Evolutionary conservation across 2,113 vertebrate genomes (phyloP), one percentile per base, ranked within the genome.

Genomic region (Bufo gargarizans): DNA sequence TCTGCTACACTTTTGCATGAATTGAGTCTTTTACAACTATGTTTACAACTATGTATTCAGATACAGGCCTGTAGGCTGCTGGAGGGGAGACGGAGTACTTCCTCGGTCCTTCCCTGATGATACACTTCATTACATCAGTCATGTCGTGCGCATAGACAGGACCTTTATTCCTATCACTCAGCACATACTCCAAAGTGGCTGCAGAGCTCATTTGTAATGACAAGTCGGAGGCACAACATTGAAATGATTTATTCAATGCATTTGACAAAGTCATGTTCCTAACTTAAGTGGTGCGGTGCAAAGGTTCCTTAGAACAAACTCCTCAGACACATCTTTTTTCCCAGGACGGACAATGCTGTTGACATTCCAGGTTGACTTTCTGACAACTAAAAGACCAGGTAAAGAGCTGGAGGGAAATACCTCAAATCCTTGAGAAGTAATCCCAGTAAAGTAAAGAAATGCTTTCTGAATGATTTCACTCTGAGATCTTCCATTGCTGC

Each of bases 321-420:
- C 50, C 20, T 50, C 53, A 69, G 13, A 83, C 80, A 72, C 82
- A 83, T 56, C 47, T 78, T 67, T 84, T 14, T 71, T 67, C 58
- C 87, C 59, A 67, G 81, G 12, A 19, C 58, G 84, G 59, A 89
- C 61, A 89, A 89, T 88, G 87, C 59, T 77, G 87, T 55, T 84
- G 72, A 82, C 81, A 89, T 89, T 89, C 87, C 87, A 84, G 71
- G 81, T 84, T 88, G 81, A 77, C 86, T 83, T 82, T 77, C 58
- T 83, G 87, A 83, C 81, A 77, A 77, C 71, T 56, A 63, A 69
- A 78, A 55, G 12, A 78, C 49, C 59, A 89, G 82, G 87, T 84
- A 89, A 89, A 83, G 81, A 78, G 81, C 87, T 84, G 53, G 63
- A 89, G 82, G 87, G 87, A 89, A 89, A 89, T 89, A 89, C 72